Conservation (phyloP, 2,113 vertebrate species). For the Xiphorhynchus elegans region DNA sequence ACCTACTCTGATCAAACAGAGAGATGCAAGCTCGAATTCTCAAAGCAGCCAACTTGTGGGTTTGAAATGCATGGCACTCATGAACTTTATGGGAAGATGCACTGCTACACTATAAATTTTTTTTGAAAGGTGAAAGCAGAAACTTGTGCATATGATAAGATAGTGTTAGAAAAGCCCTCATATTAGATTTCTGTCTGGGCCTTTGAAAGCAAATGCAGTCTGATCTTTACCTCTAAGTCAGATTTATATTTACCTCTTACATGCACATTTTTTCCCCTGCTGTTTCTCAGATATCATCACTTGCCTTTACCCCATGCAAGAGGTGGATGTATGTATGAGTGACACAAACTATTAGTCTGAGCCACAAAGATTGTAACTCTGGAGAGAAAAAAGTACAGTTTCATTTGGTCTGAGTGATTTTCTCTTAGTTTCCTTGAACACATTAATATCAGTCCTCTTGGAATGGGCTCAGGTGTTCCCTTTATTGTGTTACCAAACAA, state of each 20-base stretch:
- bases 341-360: background rate
- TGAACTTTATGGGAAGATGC: background rate
- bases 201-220: conserved; percentile 18
- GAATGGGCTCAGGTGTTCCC: background rate
- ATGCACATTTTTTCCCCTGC: background rate
- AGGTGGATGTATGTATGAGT: accelerated
- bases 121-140: conserved; percentile 3
- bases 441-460: accelerated
- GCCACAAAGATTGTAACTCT: background rate
- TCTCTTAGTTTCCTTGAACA: background rate
- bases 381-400: accelerated
- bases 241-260: conserved; percentile 2
- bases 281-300: background rate
- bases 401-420: background rate
- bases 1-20: background rate
- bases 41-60: background rate
- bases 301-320: background rate
- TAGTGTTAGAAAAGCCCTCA: background rate
- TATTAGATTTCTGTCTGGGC: conserved; percentile 18
- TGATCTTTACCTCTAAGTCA: conserved; percentile 19
- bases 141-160: background rate
- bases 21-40: background rate
- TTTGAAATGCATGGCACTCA: background rate
- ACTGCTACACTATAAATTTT: background rate
- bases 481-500: background rate